Conservation (phyloP, 2,113 vertebrate genomes). For the Phycodurus eques region DNA sequence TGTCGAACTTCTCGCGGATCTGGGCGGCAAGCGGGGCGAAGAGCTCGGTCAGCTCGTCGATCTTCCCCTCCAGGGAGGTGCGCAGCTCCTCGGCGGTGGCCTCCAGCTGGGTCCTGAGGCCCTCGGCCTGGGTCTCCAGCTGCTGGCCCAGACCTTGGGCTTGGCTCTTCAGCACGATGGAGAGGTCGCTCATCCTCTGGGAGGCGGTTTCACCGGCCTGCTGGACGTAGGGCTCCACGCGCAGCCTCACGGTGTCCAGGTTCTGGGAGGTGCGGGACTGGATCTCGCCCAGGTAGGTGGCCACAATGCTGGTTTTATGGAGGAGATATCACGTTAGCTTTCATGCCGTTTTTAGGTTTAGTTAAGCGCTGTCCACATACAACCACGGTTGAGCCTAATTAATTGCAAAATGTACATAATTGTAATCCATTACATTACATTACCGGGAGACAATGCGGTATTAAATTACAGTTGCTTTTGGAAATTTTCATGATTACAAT, state of each 20-base stretch:
- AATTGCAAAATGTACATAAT: too few species aligned
- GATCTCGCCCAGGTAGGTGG: slow-evolving; percentile 70
- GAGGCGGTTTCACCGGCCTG: slow-evolving; percentile 50
- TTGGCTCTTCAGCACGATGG: slow-evolving; percentile 63
- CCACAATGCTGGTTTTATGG: slow-evolving; percentile 50
- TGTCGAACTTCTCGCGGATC: slow-evolving; percentile 69
- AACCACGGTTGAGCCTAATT: too few species aligned
- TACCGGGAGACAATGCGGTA: too few species aligned
- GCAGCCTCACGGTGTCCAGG: slow-evolving; percentile 46
- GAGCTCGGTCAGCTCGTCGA: slow-evolving; percentile 66
- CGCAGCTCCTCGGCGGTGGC: slow-evolving; percentile 63
- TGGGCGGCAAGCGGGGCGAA: slow-evolving; percentile 64
- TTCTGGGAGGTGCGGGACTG: slow-evolving; percentile 69
- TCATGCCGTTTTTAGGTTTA: too few species aligned
- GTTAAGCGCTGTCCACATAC: too few species aligned
- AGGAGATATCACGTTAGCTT: too few species aligned
- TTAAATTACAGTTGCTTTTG: too few species aligned
- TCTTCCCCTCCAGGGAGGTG: slow-evolving; percentile 61
- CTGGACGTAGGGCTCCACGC: slow-evolving; percentile 63
- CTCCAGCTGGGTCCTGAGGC: slow-evolving; percentile 67
- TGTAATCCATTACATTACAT: too few species aligned
- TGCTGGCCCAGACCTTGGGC: slow-evolving; percentile 58
- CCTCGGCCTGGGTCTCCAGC: slow-evolving; percentile 63
- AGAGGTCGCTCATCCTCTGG: slow-evolving; percentile 63
- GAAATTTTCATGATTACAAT: too few species aligned